Conservation (phyloP, 2,888 invertebrate genomes). For the Drosophila leonis region DNA sequence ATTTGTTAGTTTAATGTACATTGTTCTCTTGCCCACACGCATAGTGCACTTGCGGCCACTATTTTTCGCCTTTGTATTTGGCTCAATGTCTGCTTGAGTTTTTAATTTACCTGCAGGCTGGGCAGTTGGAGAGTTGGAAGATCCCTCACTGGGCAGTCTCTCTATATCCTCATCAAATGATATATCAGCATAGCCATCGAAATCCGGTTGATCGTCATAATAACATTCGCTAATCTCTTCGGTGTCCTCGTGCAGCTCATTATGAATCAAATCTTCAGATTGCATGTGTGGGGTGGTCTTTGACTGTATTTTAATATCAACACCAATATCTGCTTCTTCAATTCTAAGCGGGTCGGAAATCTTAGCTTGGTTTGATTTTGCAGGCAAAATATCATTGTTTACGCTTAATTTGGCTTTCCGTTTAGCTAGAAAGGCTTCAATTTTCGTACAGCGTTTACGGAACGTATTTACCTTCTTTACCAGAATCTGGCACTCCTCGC, state of each 20-base stretch:
- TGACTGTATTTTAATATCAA: conserved; percentile 26
- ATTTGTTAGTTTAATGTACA: conserved; percentile 68
- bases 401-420: conserved; percentile 31
- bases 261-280: background rate
- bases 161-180: conserved; percentile 3
- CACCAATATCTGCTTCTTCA: conserved; percentile 17
- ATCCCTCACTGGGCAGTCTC: background rate
- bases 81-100: background rate
- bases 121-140: background rate
- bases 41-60: conserved; percentile 64
- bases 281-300: background rate
- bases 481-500: conserved; percentile 53
- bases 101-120: background rate
- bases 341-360: conserved; percentile 50
- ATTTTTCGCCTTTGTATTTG: conserved; percentile 8
- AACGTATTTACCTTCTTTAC: conserved; percentile 50
- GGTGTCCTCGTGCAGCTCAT: background rate
- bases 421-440: conserved; percentile 53
- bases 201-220: conserved; percentile 7
- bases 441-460: conserved; percentile 63
- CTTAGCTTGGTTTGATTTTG: background rate
- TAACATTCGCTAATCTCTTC: background rate
- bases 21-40: conserved; percentile 67
- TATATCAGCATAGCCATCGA: conserved; percentile 19
- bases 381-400: background rate